Evolutionary conservation across 1,140 invertebrate species (phyloP).

Genomic region (Drosophila ohnishii): DNA sequence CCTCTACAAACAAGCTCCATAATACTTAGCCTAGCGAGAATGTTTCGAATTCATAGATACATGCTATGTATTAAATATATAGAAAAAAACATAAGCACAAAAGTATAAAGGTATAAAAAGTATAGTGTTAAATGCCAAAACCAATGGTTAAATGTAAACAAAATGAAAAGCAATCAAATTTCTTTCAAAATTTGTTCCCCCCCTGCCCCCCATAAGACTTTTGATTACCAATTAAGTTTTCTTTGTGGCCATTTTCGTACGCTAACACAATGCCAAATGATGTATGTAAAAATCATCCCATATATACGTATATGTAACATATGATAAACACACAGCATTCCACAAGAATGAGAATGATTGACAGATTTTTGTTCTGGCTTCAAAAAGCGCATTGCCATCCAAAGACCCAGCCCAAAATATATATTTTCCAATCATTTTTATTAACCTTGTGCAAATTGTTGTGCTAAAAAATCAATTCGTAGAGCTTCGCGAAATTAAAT

Average conservation of each 20-base stretch:
- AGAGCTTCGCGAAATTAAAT: slow-evolving; percentile 75
- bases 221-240: slow-evolving; percentile 34
- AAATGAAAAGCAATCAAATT: slow-evolving; percentile 52
- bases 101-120: slow-evolving; percentile 31
- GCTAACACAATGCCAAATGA: slow-evolving; percentile 55
- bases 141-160: slow-evolving; percentile 28
- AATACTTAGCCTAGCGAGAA: slow-evolving; percentile 53
- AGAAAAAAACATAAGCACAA: slow-evolving; percentile 55
- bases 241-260: slow-evolving; percentile 33
- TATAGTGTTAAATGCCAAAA: slow-evolving; percentile 63
- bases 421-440: slow-evolving; percentile 29
- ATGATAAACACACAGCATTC: slow-evolving; percentile 52
- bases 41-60: slow-evolving; percentile 57
- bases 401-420: slow-evolving; percentile 52
- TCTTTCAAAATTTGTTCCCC: slow-evolving; percentile 26
- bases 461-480: slow-evolving; percentile 55
- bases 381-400: slow-evolving; percentile 49
- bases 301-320: slow-evolving; percentile 29
- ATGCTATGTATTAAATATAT: slow-evolving; percentile 48
- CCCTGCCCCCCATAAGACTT: slow-evolving; percentile 20
- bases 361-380: slow-evolving; percentile 46
- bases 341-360: slow-evolving; percentile 67
- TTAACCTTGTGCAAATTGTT: slow-evolving; percentile 42
- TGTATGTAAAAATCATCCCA: slow-evolving; percentile 37
- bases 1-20: slow-evolving; percentile 23